A percentile compares a stretch with the other conserved stretches of the same genome.
phyloP scores from a whole-genome alignment of 2,113 vertebrate species.

The Oncorhynchus keta region DNA sequence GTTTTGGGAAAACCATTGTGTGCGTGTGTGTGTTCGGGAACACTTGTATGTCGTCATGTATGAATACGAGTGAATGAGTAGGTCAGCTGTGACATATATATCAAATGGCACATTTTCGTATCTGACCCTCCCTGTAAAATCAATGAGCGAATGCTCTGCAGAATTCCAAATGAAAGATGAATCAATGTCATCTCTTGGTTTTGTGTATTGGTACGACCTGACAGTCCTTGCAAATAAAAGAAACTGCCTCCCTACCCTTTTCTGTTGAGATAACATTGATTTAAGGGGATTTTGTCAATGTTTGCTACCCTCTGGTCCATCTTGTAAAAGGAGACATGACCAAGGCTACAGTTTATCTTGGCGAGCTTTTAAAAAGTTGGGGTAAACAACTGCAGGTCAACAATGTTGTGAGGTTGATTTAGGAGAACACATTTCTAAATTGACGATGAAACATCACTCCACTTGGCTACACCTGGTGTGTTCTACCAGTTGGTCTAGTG shows the following conservation, averaged over 20 bases:
- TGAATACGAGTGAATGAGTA: constrained; percentile 6
- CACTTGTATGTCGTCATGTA: constrained; percentile 15
- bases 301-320: constrained; percentile 23
- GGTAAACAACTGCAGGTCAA: not conserved
- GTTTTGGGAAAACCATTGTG: not conserved
- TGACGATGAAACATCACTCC: no score
- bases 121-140: constrained; percentile 56
- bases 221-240: constrained; percentile 53
- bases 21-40: not conserved
- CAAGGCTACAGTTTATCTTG: constrained; percentile 8
- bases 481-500: no score
- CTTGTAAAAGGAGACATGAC: constrained; percentile 2
- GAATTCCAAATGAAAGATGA: constrained; percentile 68
- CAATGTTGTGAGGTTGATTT: not conserved
- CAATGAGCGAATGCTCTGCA: constrained; percentile 56
- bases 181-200: constrained; percentile 66
- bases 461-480: no score
- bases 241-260: constrained; percentile 42
- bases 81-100: constrained; percentile 21
- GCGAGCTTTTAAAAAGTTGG: constrained; percentile 20
- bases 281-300: constrained; percentile 40
- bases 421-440: not conserved
- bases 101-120: constrained; percentile 44
- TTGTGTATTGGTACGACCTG: constrained; percentile 55
- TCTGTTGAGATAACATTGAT: constrained; percentile 64